Conservation (phyloP, 2,888 invertebrate species). For the Xestia c-nigrum region DNA sequence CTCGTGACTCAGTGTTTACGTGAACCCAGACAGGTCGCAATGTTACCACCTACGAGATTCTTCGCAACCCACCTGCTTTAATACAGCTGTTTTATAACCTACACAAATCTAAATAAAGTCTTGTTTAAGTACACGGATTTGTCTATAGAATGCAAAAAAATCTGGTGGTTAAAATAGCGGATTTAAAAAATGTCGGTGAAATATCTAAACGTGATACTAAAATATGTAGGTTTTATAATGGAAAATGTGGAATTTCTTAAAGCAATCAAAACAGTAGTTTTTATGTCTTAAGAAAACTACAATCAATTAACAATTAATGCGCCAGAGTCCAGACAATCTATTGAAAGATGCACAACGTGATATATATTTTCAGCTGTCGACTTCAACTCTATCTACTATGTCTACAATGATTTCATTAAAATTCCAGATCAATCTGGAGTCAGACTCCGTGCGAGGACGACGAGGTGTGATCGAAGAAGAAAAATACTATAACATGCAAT, state of each 20-base stretch:
- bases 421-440: constrained; percentile 75
- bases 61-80: constrained; percentile 27
- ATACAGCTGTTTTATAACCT: constrained; percentile 35
- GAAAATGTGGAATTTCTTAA: constrained; percentile 4
- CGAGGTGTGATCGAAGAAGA: constrained; percentile 89
- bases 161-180: not conserved
- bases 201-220: not conserved
- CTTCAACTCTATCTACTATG: too few species aligned
- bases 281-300: not conserved
- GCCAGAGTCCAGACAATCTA: not conserved
- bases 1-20: constrained; percentile 47
- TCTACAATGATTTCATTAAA: constrained; percentile 9
- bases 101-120: constrained; percentile 13
- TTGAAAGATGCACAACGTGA: not conserved
- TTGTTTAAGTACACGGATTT: constrained; percentile 1
- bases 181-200: constrained; percentile 23
- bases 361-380: not conserved
- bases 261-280: not conserved
- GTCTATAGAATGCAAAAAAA: constrained; percentile 15
- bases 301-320: not conserved
- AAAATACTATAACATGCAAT: constrained; percentile 83
- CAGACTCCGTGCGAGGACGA: constrained; percentile 79
- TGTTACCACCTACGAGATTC: constrained; percentile 27
- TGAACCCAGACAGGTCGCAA: constrained; percentile 49
- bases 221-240: constrained; percentile 15